These are phyloP conservation scores for Sphecodes monilicornis DNA, from an alignment of 2,888 invertebrate genomes.

Conservation along the genomic window DNA sequence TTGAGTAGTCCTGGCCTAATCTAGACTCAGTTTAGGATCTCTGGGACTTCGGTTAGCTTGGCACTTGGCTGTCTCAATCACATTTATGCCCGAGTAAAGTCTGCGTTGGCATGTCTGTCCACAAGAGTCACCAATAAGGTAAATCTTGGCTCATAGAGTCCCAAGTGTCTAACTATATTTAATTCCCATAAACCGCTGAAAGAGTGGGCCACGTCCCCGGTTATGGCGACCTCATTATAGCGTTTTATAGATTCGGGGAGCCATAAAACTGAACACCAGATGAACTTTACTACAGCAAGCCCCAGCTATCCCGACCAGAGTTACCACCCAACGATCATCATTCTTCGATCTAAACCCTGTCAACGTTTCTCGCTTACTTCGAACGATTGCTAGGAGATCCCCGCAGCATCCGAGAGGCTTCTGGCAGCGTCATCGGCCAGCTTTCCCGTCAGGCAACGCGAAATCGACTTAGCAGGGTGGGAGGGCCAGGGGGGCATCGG, in stretches of 20 bases:
- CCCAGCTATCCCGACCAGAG: too few relatives aligned
- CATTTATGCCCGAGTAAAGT: too few relatives aligned
- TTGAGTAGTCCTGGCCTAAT: too few relatives aligned
- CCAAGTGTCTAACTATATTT: background rate
- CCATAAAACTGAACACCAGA: background rate
- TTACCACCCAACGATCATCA: background rate
- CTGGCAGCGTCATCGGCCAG: background rate
- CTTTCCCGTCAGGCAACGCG: constrained; percentile 26
- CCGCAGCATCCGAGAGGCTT: background rate
- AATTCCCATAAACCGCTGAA: background rate
- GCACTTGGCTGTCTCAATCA: too few relatives aligned
- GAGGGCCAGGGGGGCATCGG: constrained; percentile 4
- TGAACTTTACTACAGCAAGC: background rate
- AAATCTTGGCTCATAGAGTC: background rate
- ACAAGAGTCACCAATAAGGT: background rate
- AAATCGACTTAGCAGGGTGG: constrained; percentile 38
- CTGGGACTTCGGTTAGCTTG: too few relatives aligned
- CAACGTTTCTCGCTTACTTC: background rate
- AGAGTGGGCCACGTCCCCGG: background rate
- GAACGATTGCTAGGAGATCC: too few relatives aligned
- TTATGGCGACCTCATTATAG: background rate
- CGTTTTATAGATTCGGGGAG: background rate
- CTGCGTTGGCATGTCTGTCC: background rate
- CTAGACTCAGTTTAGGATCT: too few relatives aligned
- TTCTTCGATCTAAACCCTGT: background rate